Percentiles rank a stretch among this genome's conserved stretches.
Evolutionary conservation across 1,140 invertebrate species (phyloP).

Genomic region (Hestina assimilis): DNA sequence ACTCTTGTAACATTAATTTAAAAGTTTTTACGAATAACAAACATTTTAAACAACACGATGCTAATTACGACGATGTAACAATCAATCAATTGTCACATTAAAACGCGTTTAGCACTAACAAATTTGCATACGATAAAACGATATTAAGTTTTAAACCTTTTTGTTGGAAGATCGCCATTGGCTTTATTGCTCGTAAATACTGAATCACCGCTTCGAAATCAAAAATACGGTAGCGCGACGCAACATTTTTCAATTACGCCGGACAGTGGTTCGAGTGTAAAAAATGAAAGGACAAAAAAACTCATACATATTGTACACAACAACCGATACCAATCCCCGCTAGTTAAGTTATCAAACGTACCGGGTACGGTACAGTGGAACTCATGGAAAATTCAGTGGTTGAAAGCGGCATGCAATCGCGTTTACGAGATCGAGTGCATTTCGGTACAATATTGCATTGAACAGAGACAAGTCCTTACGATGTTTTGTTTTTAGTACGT

Average conservation of each 20-base stretch:
- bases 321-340: conserved; percentile 58
- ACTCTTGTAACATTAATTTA: background rate
- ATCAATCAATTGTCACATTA: conserved; percentile 10
- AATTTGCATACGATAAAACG: conserved; percentile 16
- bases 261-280: conserved; percentile 45
- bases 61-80: conserved; percentile 4
- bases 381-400: conserved; percentile 59
- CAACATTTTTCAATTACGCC: conserved; percentile 59
- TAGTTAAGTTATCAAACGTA: conserved; percentile 48
- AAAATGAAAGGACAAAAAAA: conserved; percentile 63
- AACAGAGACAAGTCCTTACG: conserved; percentile 42
- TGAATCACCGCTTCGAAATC: conserved; percentile 22
- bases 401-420: conserved; percentile 63
- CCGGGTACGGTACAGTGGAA: conserved; percentile 37
- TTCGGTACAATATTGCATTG: conserved; percentile 38
- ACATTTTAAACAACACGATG: background rate
- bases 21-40: background rate
- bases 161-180: conserved; percentile 18
- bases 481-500: conserved; percentile 39
- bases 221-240: conserved; percentile 27
- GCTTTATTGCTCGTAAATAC: conserved; percentile 34
- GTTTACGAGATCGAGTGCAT: conserved; percentile 49
- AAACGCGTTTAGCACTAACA: conserved; percentile 12
- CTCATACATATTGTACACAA: conserved; percentile 63
- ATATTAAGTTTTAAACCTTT: conserved; percentile 4